These are phyloP conservation scores for Potorous gilbertii DNA, from an alignment of 2,797 vertebrate species.

Conservation along the genomic window DNA sequence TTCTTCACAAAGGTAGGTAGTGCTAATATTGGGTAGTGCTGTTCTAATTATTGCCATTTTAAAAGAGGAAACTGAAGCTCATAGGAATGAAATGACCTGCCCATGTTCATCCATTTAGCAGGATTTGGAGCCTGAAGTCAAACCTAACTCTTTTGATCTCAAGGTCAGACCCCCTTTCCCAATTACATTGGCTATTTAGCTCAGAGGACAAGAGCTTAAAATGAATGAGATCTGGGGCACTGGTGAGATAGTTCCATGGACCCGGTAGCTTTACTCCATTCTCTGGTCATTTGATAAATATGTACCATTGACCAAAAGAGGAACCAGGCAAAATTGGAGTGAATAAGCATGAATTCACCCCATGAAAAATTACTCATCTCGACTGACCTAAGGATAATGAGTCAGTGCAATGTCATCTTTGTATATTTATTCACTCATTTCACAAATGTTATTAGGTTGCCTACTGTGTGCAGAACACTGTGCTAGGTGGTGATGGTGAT, in stretches of 20 bases:
- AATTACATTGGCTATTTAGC: no score
- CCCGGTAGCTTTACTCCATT: not conserved
- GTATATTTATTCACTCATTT: not conserved
- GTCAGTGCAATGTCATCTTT: not conserved
- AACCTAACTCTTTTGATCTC: not conserved
- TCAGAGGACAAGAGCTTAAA: not conserved
- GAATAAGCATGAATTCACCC: not conserved
- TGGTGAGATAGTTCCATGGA: not conserved
- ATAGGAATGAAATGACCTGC: not conserved
- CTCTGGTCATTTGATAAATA: conserved; percentile 17
- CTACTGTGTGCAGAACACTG: not conserved
- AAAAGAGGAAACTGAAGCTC: not conserved
- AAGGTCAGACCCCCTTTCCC: not conserved
- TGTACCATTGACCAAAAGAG: not conserved
- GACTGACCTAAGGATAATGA: not conserved
- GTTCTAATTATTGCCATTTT: not conserved
- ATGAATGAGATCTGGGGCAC: not conserved
- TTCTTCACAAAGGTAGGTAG: not conserved
- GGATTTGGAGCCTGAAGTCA: not conserved
- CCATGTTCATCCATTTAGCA: not conserved
- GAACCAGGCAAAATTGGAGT: not conserved
- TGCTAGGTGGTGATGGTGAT: not conserved
- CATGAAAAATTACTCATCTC: not conserved
- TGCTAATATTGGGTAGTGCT: no score
- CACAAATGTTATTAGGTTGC: not conserved